phyloP scores from a whole-genome alignment of 2,888 invertebrate genomes.

The Drosophila lutescens region DNA sequence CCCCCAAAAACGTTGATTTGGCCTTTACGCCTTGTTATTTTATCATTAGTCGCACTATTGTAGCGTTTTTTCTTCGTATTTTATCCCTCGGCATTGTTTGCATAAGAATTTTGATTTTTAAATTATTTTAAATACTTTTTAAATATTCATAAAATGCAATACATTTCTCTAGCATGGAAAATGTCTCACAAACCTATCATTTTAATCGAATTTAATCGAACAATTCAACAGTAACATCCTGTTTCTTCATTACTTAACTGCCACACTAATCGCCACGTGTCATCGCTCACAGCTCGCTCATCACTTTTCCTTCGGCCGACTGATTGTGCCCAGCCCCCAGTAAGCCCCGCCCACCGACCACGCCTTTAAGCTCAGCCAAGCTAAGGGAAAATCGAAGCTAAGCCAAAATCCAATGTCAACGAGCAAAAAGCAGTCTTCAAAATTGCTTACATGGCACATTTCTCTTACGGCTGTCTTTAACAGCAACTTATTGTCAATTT shows the following conservation, averaged over 20 bases:
- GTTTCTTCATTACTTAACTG: constrained; percentile 27
- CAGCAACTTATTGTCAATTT: constrained; percentile 80
- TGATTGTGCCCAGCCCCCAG: neutral
- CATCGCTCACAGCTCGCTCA: constrained; percentile 46
- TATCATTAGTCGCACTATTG: constrained; percentile 31
- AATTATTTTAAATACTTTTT: too few relatives aligned
- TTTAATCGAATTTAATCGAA: neutral
- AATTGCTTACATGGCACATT: constrained; percentile 76
- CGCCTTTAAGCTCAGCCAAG: constrained; percentile 42
- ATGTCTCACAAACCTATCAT: neutral
- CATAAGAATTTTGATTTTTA: neutral
- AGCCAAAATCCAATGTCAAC: constrained; percentile 54
- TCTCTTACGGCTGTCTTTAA: constrained; percentile 75
- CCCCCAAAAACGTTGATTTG: constrained; percentile 4
- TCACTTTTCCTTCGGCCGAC: constrained; percentile 21
- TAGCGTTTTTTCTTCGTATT: constrained; percentile 2
- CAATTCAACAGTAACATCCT: neutral
- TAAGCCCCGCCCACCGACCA: constrained; percentile 10
- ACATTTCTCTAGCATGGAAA: too few relatives aligned
- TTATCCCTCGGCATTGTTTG: constrained; percentile 5
- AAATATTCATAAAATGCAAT: too few relatives aligned
- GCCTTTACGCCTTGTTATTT: constrained; percentile 29
- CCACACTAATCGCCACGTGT: constrained; percentile 37
- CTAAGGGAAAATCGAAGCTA: constrained; percentile 25
- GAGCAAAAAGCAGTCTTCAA: constrained; percentile 51